phyloP scores from a whole-genome alignment of 2,888 invertebrate species.

The Dynastes tityus region DNA sequence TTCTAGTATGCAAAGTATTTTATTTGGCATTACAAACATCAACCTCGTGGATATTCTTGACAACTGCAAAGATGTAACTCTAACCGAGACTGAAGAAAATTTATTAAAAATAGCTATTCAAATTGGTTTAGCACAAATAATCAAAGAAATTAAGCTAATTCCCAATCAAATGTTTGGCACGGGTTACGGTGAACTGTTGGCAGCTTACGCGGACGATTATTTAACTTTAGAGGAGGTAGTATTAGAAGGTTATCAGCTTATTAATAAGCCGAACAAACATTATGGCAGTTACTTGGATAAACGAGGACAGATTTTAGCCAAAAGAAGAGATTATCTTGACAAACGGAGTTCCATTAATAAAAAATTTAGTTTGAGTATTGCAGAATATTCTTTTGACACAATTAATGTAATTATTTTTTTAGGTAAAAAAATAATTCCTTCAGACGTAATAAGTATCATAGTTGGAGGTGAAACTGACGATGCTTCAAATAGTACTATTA shows the following conservation, averaged over 20 bases:
- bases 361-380: not conserved
- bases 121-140: constrained; percentile 68
- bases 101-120: constrained; percentile 74
- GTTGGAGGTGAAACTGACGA: too few relatives aligned
- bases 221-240: constrained; percentile 85
- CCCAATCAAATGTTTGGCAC: constrained; percentile 73
- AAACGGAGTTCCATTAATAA: not conserved
- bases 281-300: not conserved
- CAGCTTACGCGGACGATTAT: constrained; percentile 92
- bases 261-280: not conserved
- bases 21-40: constrained; percentile 18
- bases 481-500: too few relatives aligned
- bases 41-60: constrained; percentile 47
- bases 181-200: constrained; percentile 92
- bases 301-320: not conserved
- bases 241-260: not conserved
- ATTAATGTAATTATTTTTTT: too few relatives aligned
- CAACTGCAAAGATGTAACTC: constrained; percentile 7
- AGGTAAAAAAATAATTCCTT: too few relatives aligned
- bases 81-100: constrained; percentile 19
- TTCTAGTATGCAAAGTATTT: constrained; percentile 41
- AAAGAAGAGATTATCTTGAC: not conserved
- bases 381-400: too few relatives aligned
- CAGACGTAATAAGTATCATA: too few relatives aligned
- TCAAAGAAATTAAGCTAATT: constrained; percentile 70